Conservation (phyloP, 2,113 vertebrate species). For the Hemichromis elongatus region DNA sequence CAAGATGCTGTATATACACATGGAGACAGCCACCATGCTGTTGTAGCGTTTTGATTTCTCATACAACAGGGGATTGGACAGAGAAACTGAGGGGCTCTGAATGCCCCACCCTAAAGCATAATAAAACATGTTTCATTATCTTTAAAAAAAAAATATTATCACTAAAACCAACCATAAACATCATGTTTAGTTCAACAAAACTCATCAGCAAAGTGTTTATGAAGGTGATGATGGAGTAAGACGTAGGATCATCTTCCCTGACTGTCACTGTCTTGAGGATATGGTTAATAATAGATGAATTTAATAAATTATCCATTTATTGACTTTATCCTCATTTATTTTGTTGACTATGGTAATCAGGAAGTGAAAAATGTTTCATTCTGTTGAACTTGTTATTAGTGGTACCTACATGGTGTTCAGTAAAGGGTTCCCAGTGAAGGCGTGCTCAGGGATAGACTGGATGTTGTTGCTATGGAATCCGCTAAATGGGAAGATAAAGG, state of each 20-base stretch:
- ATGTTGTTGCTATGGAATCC: conserved; percentile 94
- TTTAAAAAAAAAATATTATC: not conserved
- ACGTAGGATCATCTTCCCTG: not conserved
- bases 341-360: not conserved
- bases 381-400: not conserved
- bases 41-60: not conserved
- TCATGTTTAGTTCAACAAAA: not conserved
- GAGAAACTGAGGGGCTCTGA: not conserved
- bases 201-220: not conserved
- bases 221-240: not conserved
- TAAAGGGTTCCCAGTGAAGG: conserved; percentile 87
- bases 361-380: not conserved
- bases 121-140: not conserved
- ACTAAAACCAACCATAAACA: not conserved
- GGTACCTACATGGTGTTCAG: conserved; percentile 87
- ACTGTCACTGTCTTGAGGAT: not conserved
- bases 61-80: not conserved
- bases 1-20: not conserved
- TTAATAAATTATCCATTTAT: not conserved
- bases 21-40: not conserved
- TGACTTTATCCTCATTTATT: not conserved
- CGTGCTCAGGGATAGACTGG: conserved; percentile 86
- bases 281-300: not conserved
- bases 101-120: not conserved
- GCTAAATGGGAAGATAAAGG: conserved; percentile 58